phyloP scores from a whole-genome alignment of 2,797 vertebrate genomes.

The Cyclura pinguis region DNA sequence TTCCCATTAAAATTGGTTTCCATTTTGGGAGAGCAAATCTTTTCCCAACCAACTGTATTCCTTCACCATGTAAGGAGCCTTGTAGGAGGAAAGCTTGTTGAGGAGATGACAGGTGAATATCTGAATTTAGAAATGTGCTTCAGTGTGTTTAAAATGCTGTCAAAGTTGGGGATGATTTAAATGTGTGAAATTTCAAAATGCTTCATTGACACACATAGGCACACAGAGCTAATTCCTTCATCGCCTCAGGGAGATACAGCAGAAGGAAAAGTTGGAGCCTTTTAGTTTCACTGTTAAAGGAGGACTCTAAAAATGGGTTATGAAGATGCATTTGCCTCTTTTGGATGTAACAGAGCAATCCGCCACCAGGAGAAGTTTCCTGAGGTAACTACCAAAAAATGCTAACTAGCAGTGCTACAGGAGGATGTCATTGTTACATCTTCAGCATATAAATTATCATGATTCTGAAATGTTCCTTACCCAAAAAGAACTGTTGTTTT shows the following conservation, averaged over 20 bases:
- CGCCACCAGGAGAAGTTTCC: slow-evolving; percentile 72
- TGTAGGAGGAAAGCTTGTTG: slow-evolving; percentile 65
- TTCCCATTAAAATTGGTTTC: slow-evolving; percentile 50
- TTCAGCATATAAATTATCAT: slow-evolving; percentile 13
- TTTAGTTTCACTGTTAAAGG: slow-evolving; percentile 71
- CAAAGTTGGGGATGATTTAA: slow-evolving; percentile 72
- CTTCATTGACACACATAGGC: slow-evolving; percentile 77
- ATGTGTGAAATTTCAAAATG: slow-evolving; percentile 80
- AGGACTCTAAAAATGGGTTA: slow-evolving; percentile 70
- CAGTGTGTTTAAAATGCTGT: slow-evolving; percentile 78
- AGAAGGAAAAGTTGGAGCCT: slow-evolving; percentile 72
- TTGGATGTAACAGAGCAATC: slow-evolving; percentile 72
- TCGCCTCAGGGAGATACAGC: slow-evolving; percentile 75
- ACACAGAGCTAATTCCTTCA: slow-evolving; percentile 74
- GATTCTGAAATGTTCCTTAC: slow-evolving; percentile 14
- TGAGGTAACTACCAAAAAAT: slow-evolving; percentile 62
- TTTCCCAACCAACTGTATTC: slow-evolving; percentile 64
- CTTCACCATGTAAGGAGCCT: slow-evolving; percentile 65
- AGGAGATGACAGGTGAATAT: slow-evolving; percentile 69
- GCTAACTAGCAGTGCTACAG: slow-evolving; percentile 57
- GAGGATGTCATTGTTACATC: neutral
- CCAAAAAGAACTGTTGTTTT: neutral
- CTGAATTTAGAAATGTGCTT: slow-evolving; percentile 76
- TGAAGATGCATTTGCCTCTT: slow-evolving; percentile 73
- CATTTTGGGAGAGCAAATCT: slow-evolving; percentile 64